These are phyloP conservation scores for Ophiothrix spiculata DNA, from an alignment of 35 echinoderm and acorn worm genomes.

Conservation along the genomic window DNA sequence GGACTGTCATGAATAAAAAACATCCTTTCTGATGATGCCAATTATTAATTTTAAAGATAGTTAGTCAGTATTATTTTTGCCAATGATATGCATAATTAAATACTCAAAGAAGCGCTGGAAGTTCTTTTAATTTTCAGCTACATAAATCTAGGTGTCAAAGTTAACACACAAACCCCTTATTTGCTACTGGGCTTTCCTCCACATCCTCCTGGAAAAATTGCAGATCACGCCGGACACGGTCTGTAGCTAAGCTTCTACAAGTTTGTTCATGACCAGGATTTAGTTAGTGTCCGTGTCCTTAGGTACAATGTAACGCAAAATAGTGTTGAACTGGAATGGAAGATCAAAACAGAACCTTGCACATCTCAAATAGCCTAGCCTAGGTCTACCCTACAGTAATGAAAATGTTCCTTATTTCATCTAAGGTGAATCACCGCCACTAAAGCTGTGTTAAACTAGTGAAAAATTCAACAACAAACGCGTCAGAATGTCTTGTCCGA, in stretches of 20 bases:
- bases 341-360: no score
- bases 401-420: neutral
- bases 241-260: neutral
- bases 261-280: constrained; percentile 1
- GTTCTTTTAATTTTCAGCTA: no score
- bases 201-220: neutral
- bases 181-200: constrained; percentile 6
- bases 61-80: no score
- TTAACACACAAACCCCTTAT: neutral
- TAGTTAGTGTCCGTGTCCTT: neutral
- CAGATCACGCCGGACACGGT: neutral
- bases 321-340: neutral
- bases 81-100: no score
- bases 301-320: neutral
- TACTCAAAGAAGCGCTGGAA: no score
- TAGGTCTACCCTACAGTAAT: no score
- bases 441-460: neutral
- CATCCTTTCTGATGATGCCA: no score
- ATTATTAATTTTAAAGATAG: no score
- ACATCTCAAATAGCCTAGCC: no score
- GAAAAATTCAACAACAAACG: neutral
- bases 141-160: neutral
- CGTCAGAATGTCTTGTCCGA: neutral
- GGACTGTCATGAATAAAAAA: neutral
- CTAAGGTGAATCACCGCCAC: constrained; percentile 5